Evolutionary conservation across 2,113 vertebrate genomes (phyloP), one percentile per base, ranked within the genome.

Genomic region (Cathartes aura): DNA sequence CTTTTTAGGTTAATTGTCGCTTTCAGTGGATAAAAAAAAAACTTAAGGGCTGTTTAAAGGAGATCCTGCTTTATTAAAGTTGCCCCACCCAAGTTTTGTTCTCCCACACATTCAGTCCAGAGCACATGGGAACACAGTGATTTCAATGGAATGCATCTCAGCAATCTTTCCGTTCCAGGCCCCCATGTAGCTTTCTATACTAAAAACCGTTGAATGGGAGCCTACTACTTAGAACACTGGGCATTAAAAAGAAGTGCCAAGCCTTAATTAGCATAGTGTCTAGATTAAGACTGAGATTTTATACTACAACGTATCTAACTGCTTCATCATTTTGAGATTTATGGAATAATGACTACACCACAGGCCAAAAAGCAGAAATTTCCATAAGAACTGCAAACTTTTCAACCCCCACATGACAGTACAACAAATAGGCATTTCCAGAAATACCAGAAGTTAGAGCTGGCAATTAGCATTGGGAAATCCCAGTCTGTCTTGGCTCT

Each of bases 371-470:
- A 34, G 47, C 36, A 94, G 58, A 83, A 64, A 79, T 89, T 80
- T 88, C 87, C 14, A 5, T 26, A 73, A 82, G 45, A 91, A 88
- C 9, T 29, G 32, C 43, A 89, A 79, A 48, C 43, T 89, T 94
- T 84, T 81, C 91, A 89, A 90, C 26, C 8, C 50, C 47, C 15
- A 3, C 50, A 43, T 50, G 45, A 59, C 2, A 87, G n/a, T 68
- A 92, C 20, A 90, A 88, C 48, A 87, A 96, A 95, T 24, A 88
- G 45, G 86, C 92, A 84, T 95, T 96, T 96, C 78, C 90, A 96
- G 84, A 97, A 96, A 98, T 95, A 96, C 91, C 89, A 97, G 90
- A 96, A 97, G 68, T 91, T 74, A 89, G 67, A 96, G 71, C 48
- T 42, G 89, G 80, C 80, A 92, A 95, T 83, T 80, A 96, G 85